These are phyloP conservation scores for Catostylus mosaicus DNA, from an alignment of 30 jellyfish, hydroid and myxozoan species.

Conservation along the genomic window DNA sequence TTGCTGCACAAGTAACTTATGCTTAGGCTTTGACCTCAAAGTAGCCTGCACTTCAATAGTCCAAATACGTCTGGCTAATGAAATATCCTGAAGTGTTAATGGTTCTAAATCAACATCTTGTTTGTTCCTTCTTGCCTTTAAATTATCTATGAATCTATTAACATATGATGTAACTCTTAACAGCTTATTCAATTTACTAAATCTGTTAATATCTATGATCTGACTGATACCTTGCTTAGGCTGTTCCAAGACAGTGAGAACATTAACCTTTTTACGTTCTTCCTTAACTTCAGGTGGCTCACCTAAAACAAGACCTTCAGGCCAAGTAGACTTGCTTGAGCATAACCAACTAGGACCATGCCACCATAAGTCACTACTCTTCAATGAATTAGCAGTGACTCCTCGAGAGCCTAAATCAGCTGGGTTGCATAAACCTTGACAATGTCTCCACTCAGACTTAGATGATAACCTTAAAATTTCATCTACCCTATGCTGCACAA, in stretches of 20 bases:
- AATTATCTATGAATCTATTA: neutral
- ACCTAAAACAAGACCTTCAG: too few relatives aligned
- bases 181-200: neutral
- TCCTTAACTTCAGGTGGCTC: too few relatives aligned
- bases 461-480: too few relatives aligned
- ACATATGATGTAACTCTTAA: conserved; percentile 32
- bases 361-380: too few relatives aligned
- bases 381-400: too few relatives aligned
- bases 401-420: too few relatives aligned
- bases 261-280: too few relatives aligned
- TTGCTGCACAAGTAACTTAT: neutral
- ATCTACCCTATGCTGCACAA: too few relatives aligned
- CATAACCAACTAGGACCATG: too few relatives aligned
- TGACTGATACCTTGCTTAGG: conserved; percentile 7
- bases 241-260: neutral
- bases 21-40: neutral
- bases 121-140: conserved; percentile 14
- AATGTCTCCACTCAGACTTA: too few relatives aligned
- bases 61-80: conserved; percentile 28
- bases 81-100: neutral
- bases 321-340: too few relatives aligned
- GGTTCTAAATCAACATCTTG: neutral
- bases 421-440: too few relatives aligned
- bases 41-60: conserved; percentile 5
- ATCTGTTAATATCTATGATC: conserved; percentile 4